Percentiles rank a stretch among this genome's conserved stretches.
Evolutionary conservation across 2,113 vertebrate species (phyloP).

Genomic region (Manacus vitellinus): DNA sequence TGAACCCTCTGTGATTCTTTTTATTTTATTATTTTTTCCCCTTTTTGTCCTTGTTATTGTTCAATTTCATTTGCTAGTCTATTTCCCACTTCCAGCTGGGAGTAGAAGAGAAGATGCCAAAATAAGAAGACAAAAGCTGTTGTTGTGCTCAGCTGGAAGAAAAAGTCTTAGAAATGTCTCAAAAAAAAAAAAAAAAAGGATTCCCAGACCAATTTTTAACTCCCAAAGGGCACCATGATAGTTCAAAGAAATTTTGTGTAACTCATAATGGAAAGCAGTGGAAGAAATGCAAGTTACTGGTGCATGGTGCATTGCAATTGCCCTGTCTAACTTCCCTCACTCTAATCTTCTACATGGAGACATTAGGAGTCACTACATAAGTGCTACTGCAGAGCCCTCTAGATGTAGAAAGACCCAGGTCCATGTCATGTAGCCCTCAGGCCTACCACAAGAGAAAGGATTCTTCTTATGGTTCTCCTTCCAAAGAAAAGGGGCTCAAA

Average conservation of each 20-base stretch:
- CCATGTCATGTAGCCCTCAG: neutral
- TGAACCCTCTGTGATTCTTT: conserved; percentile 26
- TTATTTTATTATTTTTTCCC: conserved; percentile 20
- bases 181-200: neutral
- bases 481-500: neutral
- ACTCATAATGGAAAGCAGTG: neutral
- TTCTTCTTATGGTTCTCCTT: neutral
- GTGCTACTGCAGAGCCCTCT: neutral
- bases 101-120: conserved; percentile 33
- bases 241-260: conserved; percentile 1
- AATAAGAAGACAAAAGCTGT: conserved; percentile 18
- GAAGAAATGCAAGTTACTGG: neutral
- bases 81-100: conserved; percentile 38
- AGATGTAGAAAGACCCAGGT: neutral
- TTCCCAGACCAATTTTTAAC: neutral
- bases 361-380: neutral
- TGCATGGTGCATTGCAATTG: neutral
- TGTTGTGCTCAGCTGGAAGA: neutral
- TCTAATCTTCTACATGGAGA: neutral
- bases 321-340: neutral
- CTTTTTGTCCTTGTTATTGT: conserved; percentile 44
- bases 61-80: conserved; percentile 11
- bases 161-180: conserved; percentile 1
- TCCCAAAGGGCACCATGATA: neutral
- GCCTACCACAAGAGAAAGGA: neutral